phyloP scores from a whole-genome alignment of 2,888 invertebrate genomes.

The Euphydryas editha region DNA sequence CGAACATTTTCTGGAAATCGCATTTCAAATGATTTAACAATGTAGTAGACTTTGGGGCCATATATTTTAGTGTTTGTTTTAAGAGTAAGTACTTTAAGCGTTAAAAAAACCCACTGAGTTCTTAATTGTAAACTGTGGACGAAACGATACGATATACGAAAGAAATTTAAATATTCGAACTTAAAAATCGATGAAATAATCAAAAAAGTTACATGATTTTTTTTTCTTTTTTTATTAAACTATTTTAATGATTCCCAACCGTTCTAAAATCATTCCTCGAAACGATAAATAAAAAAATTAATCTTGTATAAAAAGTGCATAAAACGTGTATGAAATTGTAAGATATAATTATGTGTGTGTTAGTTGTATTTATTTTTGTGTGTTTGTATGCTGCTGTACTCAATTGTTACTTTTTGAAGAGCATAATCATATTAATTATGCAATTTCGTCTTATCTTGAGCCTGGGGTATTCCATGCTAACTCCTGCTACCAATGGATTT shows the following conservation, averaged over 20 bases:
- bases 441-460: not conserved
- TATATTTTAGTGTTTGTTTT: constrained; percentile 1
- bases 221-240: too few species aligned
- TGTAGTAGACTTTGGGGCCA: not conserved
- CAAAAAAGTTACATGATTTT: too few species aligned
- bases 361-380: constrained; percentile 6
- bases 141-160: too few species aligned
- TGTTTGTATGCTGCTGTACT: constrained; percentile 10
- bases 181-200: too few species aligned
- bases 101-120: not conserved
- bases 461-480: too few species aligned
- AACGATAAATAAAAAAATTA: not conserved
- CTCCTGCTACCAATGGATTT: too few species aligned
- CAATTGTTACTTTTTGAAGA: constrained; percentile 6
- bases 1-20: constrained; percentile 87
- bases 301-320: too few species aligned
- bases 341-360: constrained; percentile 4
- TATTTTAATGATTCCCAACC: too few species aligned
- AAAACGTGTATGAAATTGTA: not conserved
- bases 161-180: not conserved
- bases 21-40: constrained; percentile 43
- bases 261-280: not conserved
- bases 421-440: not conserved
- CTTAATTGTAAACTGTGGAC: not conserved
- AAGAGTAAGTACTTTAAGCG: not conserved